Percentiles rank a stretch among this genome's conserved stretches.
Evolutionary conservation across 2,113 vertebrate species (phyloP).

Genomic region (Forbesichthys papilliferus): DNA sequence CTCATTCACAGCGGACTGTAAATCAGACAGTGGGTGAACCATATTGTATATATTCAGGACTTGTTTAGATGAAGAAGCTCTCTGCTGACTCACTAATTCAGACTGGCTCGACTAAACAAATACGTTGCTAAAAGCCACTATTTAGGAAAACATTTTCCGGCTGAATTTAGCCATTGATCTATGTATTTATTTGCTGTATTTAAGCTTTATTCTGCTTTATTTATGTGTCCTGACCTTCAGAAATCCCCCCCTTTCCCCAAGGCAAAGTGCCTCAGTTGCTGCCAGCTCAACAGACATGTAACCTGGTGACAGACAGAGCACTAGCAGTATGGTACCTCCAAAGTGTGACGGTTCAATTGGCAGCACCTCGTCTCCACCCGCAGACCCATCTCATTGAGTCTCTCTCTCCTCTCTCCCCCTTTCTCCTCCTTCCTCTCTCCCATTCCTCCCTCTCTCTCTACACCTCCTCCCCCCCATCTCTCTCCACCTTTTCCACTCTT

Average conservation of each 20-base stretch:
- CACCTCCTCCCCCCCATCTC: no score
- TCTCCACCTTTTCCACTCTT: no score
- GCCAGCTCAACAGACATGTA: conserved; percentile 52
- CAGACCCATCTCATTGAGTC: not conserved
- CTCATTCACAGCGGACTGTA: not conserved
- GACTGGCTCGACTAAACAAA: no score
- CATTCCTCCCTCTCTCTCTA: not conserved
- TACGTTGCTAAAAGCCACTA: conserved; percentile 38
- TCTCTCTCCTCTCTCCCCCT: no score
- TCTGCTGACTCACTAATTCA: no score
- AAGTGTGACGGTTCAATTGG: conserved; percentile 43
- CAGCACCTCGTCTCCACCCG: conserved; percentile 31
- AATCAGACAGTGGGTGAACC: conserved; percentile 26
- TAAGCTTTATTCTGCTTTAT: conserved; percentile 49
- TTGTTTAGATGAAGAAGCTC: no score
- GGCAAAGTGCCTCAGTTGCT: conserved; percentile 50
- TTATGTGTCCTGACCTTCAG: conserved; percentile 58
- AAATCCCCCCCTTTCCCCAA: conserved; percentile 37
- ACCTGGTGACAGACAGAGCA: conserved; percentile 36
- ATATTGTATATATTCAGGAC: conserved; percentile 8
- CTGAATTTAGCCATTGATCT: no score
- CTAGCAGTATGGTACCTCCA: conserved; percentile 20
- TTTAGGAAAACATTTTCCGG: conserved; percentile 44
- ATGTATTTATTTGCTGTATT: no score
- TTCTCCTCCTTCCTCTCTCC: no score